Evolutionary conservation across 64 coral and sea anemone genomes (phyloP), one percentile per base, ranked within the genome.

Genomic region (Montipora capricornis): DNA sequence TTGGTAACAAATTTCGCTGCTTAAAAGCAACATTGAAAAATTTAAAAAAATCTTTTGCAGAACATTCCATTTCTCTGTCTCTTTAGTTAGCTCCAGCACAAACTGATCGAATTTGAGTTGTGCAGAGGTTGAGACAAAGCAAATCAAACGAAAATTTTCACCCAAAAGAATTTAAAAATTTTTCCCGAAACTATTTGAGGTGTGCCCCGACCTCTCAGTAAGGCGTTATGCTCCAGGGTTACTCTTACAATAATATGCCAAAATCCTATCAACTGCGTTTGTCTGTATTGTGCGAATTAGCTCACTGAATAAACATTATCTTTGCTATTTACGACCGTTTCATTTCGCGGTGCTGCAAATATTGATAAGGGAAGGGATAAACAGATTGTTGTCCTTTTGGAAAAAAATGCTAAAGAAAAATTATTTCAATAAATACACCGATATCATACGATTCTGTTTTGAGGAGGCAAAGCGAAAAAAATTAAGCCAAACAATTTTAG

Each of bases 241-340:
- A 47, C 55, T 49, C 83, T 22, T 76, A 47, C n/a, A 70, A 76
- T 68, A 53, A 77, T 50, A 68, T 85, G 55, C 76, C 45, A 51
- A 64, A 90, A 84, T 90, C 81, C 75, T 76, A 90, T 83, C 77
- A 84, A 46, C 62, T 79, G 22, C 47, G 70, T 77, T 71, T n/a
- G 82, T 86, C 76, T 84, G 69, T 79, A 81, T 84, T 58, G 24
- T n/a, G 44, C 73, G 71, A 84, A 81, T 90, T 87, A 90, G 80
- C 5, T 60, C 19, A 47, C 74, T 85, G 88, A 95, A 90, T 90
- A 95, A 95, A 95, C 93, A 95, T 95, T 95, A 66, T 53, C 68
- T 76, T 78, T 58, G 88, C 87, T 95, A 90, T 95, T 95, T 95
- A 80, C 86, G 83, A 90, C 77, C 88, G 46, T 90, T 95, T 90